These are phyloP conservation scores for Phenganax subtilis DNA, from an alignment of 92 coral and sea anemone species.

Conservation along the genomic window DNA sequence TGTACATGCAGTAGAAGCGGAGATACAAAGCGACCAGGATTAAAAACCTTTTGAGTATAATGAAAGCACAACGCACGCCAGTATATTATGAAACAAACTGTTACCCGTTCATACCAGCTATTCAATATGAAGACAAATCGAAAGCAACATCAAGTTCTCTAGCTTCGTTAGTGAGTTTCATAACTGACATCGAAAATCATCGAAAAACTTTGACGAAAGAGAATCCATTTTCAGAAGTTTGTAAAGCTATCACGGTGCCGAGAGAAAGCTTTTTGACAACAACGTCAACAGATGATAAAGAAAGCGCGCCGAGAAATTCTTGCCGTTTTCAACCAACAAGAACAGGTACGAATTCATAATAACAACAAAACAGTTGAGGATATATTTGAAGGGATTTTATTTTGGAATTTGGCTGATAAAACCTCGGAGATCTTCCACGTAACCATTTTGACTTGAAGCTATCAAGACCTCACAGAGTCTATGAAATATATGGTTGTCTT, in stretches of 20 bases:
- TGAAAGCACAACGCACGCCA: background rate
- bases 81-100: conserved; percentile 4
- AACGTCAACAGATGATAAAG: background rate
- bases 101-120: conserved; percentile 29
- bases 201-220: conserved; percentile 24
- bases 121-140: conserved; percentile 15
- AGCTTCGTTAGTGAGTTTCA: conserved; percentile 20
- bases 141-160: conserved; percentile 24
- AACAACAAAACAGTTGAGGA: background rate
- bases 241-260: conserved; percentile 32
- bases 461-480: too few relatives aligned
- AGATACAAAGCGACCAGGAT: conserved; percentile 6
- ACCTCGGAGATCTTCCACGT: too few relatives aligned
- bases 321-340: conserved; percentile 35
- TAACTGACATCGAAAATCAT: conserved; percentile 30
- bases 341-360: conserved; percentile 21
- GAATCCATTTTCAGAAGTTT: conserved; percentile 19
- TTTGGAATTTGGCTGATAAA: too few relatives aligned
- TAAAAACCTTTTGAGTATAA: background rate
- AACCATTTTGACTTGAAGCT: background rate
- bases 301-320: conserved; percentile 18
- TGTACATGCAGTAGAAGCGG: conserved; percentile 1
- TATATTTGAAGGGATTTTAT: too few relatives aligned
- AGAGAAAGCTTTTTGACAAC: conserved; percentile 10
- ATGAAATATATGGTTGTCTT: too few relatives aligned